Base-by-base conservation (phyloP, 2,113 vertebrate genomes). In the Meriones unguiculatus region DNA sequence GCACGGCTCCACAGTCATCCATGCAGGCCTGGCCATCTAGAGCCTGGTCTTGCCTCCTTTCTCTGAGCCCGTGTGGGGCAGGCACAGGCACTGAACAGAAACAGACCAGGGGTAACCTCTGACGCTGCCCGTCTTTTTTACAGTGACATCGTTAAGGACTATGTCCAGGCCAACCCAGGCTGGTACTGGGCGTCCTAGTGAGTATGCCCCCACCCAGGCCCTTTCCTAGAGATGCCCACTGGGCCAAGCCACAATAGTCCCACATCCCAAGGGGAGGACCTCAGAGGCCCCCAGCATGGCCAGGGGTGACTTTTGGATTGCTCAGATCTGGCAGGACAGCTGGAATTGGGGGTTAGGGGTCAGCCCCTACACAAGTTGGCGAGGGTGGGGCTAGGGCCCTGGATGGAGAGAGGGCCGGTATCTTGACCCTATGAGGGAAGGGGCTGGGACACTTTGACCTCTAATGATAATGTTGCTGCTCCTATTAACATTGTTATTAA, bases 121-220 rank as follows among this genome's bases (percentile, higher is more conserved):
- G 46, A 95, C 62, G 57, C 52, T 10, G n/a, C n/a, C 73, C 50
- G 65, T 18, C 35, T 94, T 80, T 96, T 97, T 97, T 96, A 54
- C 97, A 99, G 99, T 82, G 99, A 99, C 50, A 99, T 99, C 0
- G 98, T 99, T 82, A 99, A 99, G 98, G 98, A 98, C 64, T 99
- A 99, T 95, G 98, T 99, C 94, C 99, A 99, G 90, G 92, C 97
- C 52, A 99, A 99, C 92, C 98, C 99, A 52, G 99, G 99, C 73
- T 99, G 99, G 99, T 99, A 99, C 86, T 99, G 99, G 99, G 99
- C 99, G 46, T 99, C 99, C 96, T 99, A 99, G 99, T 99, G 98
- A 99, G 99, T 99, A 98, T 94, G 25, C 41, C 81, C 81, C 65
- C 18, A 10, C 50, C 64, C 82, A 41, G 25, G 0, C 7, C 35